phyloP scores from a whole-genome alignment of 1,140 invertebrate genomes.

The Cheumatopsyche charites region DNA sequence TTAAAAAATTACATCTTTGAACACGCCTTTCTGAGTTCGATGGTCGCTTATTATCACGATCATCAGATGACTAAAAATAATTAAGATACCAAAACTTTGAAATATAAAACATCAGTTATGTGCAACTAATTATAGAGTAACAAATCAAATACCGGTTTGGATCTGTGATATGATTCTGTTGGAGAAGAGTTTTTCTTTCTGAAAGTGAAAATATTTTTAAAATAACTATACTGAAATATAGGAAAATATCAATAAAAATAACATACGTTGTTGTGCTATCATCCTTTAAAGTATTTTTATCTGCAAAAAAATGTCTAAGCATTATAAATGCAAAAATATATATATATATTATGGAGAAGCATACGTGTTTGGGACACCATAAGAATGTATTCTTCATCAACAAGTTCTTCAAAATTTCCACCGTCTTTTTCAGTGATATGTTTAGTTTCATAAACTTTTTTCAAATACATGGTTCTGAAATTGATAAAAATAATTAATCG shows the following conservation, averaged over 20 bases:
- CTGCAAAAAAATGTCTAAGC: background rate
- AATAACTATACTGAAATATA: too few species aligned
- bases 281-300: background rate
- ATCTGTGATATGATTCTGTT: too few species aligned
- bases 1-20: background rate
- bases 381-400: slow-evolving; percentile 41
- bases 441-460: slow-evolving; percentile 9
- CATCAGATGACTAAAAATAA: background rate
- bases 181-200: too few species aligned
- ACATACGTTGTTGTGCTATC: too few species aligned
- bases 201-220: too few species aligned
- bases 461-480: slow-evolving; percentile 22
- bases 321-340: background rate
- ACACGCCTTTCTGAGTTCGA: background rate
- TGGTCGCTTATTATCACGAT: background rate
- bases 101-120: too few species aligned
- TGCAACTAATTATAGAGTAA: too few species aligned
- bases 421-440: slow-evolving; percentile 43
- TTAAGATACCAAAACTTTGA: too few species aligned
- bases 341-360: background rate
- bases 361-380: slow-evolving; percentile 33
- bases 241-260: too few species aligned
- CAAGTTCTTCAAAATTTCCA: slow-evolving; percentile 39
- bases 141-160: too few species aligned
- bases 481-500: background rate